Evolutionary conservation across 2,888 invertebrate species (phyloP).

Genomic region (Xestobium rufovillosum): DNA sequence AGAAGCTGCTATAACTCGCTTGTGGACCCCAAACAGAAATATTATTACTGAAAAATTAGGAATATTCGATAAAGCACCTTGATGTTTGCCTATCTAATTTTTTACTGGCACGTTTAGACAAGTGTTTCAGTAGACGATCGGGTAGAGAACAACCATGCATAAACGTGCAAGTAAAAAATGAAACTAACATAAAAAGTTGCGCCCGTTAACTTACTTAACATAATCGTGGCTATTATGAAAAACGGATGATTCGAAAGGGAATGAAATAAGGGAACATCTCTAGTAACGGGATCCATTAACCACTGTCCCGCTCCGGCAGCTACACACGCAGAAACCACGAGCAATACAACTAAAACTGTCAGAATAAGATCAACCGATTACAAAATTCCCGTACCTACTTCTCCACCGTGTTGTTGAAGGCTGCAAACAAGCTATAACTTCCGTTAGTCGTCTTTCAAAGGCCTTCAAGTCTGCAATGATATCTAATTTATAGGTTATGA

Average conservation of each 20-base stretch:
- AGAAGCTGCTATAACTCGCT: constrained; percentile 92
- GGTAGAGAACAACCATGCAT: too few species aligned
- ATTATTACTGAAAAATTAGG: constrained; percentile 66
- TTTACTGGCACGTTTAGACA: too few species aligned
- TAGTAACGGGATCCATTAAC: constrained; percentile 89
- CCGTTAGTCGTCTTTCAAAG: constrained; percentile 92
- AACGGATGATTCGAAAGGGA: constrained; percentile 91
- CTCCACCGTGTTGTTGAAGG: constrained; percentile 94
- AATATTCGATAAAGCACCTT: not conserved
- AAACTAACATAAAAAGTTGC: too few species aligned
- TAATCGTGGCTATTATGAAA: constrained; percentile 81
- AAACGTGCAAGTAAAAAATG: too few species aligned
- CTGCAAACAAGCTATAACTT: constrained; percentile 92
- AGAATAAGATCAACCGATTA: constrained; percentile 9
- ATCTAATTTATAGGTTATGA: constrained; percentile 40
- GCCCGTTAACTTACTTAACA: constrained; percentile 65
- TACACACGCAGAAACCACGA: constrained; percentile 80
- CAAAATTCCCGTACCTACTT: constrained; percentile 56
- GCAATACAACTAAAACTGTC: constrained; percentile 65
- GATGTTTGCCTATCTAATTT: not conserved
- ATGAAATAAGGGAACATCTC: constrained; percentile 84
- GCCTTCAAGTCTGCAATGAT: constrained; percentile 84
- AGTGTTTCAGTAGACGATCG: too few species aligned
- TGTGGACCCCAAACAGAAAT: constrained; percentile 89
- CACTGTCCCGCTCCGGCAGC: constrained; percentile 94